phyloP scores from a whole-genome alignment of 2,888 invertebrate species.

The Papilio elwesi region DNA sequence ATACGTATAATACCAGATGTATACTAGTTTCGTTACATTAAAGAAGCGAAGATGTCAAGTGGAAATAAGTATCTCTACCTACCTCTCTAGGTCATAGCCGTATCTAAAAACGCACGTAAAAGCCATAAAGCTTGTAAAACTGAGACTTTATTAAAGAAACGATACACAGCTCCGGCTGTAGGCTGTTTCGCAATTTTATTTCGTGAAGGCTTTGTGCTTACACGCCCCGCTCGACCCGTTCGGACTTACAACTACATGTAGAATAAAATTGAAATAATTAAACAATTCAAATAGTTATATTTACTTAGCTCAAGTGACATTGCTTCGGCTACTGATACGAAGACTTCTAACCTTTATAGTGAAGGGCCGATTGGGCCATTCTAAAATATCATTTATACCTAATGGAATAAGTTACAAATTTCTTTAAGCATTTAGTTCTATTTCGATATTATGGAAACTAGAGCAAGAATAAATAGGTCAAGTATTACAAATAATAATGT shows the following conservation, averaged over 20 bases:
- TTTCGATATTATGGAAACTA: neutral
- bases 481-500: slow-evolving; percentile 15
- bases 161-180: neutral
- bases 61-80: neutral
- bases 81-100: neutral
- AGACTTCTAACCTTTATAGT: slow-evolving; percentile 32
- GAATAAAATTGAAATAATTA: slow-evolving; percentile 4
- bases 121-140: neutral
- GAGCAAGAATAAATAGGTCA: slow-evolving; percentile 13
- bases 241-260: neutral
- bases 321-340: neutral
- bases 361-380: slow-evolving; percentile 19
- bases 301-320: slow-evolving; percentile 6
- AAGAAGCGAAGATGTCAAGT: neutral
- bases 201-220: neutral
- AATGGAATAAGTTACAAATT: slow-evolving; percentile 9
- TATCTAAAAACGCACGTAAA: neutral
- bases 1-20: too few species aligned
- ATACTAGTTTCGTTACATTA: too few species aligned
- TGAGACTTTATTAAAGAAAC: neutral
- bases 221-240: neutral
- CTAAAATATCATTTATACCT: neutral
- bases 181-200: slow-evolving; percentile 1
- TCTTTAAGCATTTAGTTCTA: neutral
- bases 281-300: slow-evolving; percentile 10